phyloP scores from a whole-genome alignment of 2,797 vertebrate species.

The Arctocebus calabarensis region DNA sequence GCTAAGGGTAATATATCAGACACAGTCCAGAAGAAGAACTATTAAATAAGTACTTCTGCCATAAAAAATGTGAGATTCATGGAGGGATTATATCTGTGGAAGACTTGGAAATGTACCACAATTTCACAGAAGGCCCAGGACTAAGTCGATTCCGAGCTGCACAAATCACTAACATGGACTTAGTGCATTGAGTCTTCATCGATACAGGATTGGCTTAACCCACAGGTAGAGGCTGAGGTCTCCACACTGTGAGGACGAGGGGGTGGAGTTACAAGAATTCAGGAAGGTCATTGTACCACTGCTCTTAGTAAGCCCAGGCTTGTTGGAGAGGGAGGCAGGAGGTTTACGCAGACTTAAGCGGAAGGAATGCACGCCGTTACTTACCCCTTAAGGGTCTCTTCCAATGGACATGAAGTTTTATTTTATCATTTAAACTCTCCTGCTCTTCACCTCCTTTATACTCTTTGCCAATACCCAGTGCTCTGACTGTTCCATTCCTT shows the following conservation, averaged over 20 bases:
- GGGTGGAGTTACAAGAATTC: background rate
- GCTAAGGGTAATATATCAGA: background rate
- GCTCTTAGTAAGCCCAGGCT: background rate
- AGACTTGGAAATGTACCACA: background rate
- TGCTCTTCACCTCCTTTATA: background rate
- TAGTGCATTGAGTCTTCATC: background rate
- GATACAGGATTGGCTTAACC: background rate
- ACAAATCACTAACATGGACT: background rate
- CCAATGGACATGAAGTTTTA: background rate
- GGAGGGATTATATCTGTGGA: background rate
- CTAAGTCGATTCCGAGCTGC: background rate
- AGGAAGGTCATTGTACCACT: background rate
- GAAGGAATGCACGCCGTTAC: background rate
- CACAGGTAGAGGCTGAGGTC: background rate
- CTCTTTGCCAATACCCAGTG: background rate
- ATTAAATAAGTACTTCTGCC: background rate
- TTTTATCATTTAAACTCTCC: background rate
- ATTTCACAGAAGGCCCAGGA: background rate
- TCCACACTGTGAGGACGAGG: rapidly evolving
- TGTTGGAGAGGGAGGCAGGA: background rate
- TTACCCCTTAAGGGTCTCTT: background rate
- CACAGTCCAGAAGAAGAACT: background rate
- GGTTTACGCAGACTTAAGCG: background rate
- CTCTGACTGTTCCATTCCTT: background rate
- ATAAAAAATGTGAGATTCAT: background rate